These are phyloP conservation scores for Eospalax fontanierii DNA, from an alignment of 2,797 vertebrate genomes.

Conservation along the genomic window DNA sequence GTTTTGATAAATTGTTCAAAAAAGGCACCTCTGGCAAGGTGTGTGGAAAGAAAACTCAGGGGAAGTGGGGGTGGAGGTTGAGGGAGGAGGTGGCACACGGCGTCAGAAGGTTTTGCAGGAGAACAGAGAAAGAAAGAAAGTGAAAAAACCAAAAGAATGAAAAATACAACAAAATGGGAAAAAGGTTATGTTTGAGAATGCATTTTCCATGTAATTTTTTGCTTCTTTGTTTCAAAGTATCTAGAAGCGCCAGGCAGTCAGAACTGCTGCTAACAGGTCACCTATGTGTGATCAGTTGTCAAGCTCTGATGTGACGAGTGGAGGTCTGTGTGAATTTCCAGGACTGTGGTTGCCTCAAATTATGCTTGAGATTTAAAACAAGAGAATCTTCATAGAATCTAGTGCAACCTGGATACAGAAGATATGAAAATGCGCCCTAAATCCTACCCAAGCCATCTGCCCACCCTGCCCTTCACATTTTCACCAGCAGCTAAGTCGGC, in stretches of 20 bases:
- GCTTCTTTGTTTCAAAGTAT: background rate
- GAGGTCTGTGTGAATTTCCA: background rate
- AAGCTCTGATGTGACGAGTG: background rate
- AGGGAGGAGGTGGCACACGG: background rate
- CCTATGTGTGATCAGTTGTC: background rate
- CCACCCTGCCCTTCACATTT: constrained; percentile 1
- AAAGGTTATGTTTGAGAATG: background rate
- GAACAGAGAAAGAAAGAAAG: background rate
- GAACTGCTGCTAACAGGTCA: background rate
- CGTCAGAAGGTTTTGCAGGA: background rate
- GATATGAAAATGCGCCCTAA: constrained; percentile 43
- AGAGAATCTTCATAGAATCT: background rate
- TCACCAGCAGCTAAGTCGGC: background rate
- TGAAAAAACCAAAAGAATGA: background rate
- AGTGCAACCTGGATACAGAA: background rate
- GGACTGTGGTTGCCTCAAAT: background rate
- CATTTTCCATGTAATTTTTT: background rate
- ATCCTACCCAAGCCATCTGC: background rate
- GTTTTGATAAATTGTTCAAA: constrained; percentile 50
- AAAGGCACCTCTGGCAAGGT: background rate
- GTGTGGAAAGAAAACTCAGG: background rate
- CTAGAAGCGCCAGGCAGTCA: background rate
- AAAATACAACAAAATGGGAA: background rate
- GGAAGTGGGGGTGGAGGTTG: background rate
- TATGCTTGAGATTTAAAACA: constrained; percentile 13